phyloP scores from a whole-genome alignment of 2,888 invertebrate species.

The Tubulanus polymorphus region DNA sequence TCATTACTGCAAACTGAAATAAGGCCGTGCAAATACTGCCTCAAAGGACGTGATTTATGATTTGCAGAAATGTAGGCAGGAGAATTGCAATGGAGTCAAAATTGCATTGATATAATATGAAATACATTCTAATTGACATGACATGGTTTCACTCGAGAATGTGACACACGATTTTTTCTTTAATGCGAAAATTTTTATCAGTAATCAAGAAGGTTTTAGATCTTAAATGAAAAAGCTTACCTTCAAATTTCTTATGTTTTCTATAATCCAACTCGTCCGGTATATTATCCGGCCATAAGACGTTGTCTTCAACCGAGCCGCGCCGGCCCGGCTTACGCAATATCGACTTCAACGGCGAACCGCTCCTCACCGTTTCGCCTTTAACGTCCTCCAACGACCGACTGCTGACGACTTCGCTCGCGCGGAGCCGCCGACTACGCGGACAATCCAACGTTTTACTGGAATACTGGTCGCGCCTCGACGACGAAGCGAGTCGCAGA shows the following conservation, averaged over 20 bases:
- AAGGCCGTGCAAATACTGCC: too few relatives aligned
- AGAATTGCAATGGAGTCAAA: too few relatives aligned
- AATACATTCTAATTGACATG: too few relatives aligned
- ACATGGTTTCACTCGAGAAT: too few relatives aligned
- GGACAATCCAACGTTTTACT: neutral
- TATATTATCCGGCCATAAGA: constrained; percentile 70
- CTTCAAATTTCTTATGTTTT: constrained; percentile 88
- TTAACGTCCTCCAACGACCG: neutral
- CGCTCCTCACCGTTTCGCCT: neutral
- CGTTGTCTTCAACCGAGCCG: constrained; percentile 59
- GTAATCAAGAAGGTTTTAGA: neutral
- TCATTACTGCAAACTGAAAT: too few relatives aligned
- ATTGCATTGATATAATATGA: too few relatives aligned
- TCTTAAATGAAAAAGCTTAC: constrained; percentile 57
- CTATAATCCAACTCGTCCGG: constrained; percentile 83
- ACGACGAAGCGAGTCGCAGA: neutral
- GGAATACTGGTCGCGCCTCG: neutral
- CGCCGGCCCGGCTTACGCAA: neutral
- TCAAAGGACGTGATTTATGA: too few relatives aligned
- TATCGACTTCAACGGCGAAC: neutral
- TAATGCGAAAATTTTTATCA: too few relatives aligned
- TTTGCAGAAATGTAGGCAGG: too few relatives aligned
- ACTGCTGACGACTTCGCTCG: neutral
- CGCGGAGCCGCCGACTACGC: neutral
- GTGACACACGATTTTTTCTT: too few relatives aligned